These are phyloP conservation scores for Leptopilina myrica DNA, from an alignment of 2,888 invertebrate species.

Conservation along the genomic window DNA sequence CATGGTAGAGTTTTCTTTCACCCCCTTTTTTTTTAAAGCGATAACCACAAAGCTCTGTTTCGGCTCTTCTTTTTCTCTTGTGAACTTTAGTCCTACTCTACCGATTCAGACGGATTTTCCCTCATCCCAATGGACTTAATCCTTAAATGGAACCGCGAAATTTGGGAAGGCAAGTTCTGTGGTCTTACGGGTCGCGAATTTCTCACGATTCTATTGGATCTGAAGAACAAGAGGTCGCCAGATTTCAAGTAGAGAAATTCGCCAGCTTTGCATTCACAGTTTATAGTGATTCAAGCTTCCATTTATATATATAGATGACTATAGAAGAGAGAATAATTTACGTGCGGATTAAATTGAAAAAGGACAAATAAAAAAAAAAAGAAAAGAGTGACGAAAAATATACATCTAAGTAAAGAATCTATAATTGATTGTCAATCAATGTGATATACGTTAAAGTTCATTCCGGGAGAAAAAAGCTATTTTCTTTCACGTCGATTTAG, in stretches of 20 bases:
- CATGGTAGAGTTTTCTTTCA: not conserved
- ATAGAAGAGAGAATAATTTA: not conserved
- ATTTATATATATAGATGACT: not conserved
- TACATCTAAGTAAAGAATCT: not conserved
- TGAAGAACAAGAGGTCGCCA: constrained; percentile 29
- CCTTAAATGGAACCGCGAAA: constrained; percentile 57
- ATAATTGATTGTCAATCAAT: constrained; percentile 2
- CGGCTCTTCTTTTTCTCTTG: not conserved
- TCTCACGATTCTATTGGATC: constrained; percentile 46
- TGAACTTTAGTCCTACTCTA: constrained; percentile 28
- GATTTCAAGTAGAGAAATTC: constrained; percentile 26
- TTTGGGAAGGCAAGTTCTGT: constrained; percentile 48
- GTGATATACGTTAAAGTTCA: constrained; percentile 42
- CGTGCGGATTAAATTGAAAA: not conserved
- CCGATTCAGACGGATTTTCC: constrained; percentile 31
- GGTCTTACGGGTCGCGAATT: constrained; percentile 50
- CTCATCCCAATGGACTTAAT: constrained; percentile 47
- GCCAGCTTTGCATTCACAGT: constrained; percentile 9
- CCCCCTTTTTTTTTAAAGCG: not conserved
- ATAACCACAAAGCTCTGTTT: constrained; percentile 13
- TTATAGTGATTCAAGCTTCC: not conserved
- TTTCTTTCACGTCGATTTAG: constrained; percentile 47
- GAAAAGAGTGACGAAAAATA: not conserved
- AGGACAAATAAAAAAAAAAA: not conserved
- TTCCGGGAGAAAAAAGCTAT: constrained; percentile 47